These are phyloP conservation scores for Phalacrocorax brasilianus DNA, from an alignment of 2,113 vertebrate species.

Conservation along the genomic window DNA sequence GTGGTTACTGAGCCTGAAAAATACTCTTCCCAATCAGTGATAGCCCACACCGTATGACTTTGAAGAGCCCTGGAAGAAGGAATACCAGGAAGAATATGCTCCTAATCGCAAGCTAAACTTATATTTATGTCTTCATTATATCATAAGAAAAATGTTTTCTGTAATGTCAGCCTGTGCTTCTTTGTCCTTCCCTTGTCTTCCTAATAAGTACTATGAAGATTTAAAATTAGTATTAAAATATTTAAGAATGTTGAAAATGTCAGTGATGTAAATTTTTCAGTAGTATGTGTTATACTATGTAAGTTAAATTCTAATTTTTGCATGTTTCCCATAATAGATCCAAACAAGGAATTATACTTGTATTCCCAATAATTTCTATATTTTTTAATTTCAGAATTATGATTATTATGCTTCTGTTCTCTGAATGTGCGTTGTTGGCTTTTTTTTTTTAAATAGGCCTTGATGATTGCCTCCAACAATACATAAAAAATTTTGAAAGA, in stretches of 20 bases:
- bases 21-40: not conserved
- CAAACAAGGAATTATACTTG: not conserved
- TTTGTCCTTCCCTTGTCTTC: not conserved
- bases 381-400: not conserved
- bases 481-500: constrained; percentile 90
- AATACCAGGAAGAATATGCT: not conserved
- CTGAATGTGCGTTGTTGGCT: not conserved
- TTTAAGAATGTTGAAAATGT: not conserved
- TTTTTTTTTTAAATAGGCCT: constrained; percentile 74
- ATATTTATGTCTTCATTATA: not conserved
- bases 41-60: not conserved
- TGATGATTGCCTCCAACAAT: constrained; percentile 90
- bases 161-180: not conserved
- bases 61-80: not conserved
- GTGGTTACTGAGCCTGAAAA: not conserved
- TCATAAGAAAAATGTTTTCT: not conserved
- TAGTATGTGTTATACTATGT: rapidly evolving
- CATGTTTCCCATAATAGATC: not conserved
- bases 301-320: not conserved
- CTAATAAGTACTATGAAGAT: not conserved
- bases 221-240: not conserved
- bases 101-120: not conserved
- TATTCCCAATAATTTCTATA: not conserved
- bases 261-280: not conserved
- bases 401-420: not conserved